Evolutionary conservation across 2,888 invertebrate genomes (phyloP).

Genomic region (Drosophila cognata): DNA sequence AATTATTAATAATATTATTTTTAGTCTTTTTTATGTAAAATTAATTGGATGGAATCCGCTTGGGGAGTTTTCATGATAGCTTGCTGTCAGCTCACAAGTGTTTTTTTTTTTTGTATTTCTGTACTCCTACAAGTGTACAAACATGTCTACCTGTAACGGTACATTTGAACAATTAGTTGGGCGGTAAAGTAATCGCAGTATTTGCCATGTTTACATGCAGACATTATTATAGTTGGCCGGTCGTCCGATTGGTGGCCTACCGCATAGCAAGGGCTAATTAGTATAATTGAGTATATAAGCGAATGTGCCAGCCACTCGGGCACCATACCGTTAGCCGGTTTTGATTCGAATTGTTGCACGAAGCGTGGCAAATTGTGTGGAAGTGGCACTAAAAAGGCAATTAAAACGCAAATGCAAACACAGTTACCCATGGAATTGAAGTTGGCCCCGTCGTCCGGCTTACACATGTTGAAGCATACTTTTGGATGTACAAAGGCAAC

Average conservation of each 20-base stretch:
- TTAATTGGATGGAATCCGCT: neutral
- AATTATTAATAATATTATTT: neutral
- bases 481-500: conserved; percentile 34
- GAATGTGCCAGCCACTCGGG: conserved; percentile 35
- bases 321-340: conserved; percentile 30
- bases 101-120: conserved; percentile 17
- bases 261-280: conserved; percentile 69
- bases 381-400: conserved; percentile 81
- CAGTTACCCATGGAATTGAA: conserved; percentile 45
- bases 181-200: conserved; percentile 25
- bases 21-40: neutral
- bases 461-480: conserved; percentile 62
- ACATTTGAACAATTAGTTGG: conserved; percentile 34
- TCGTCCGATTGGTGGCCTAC: conserved; percentile 51
- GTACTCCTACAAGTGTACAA: neutral
- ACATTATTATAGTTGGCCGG: conserved; percentile 69
- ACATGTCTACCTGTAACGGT: conserved; percentile 4
- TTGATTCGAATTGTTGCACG: conserved; percentile 78
- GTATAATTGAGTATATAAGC: conserved; percentile 80
- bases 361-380: conserved; percentile 80
- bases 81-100: conserved; percentile 52
- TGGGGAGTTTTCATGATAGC: neutral
- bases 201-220: conserved; percentile 59
- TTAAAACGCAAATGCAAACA: conserved; percentile 73
- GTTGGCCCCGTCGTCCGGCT: conserved; percentile 24